A percentile compares a stretch with the other conserved stretches of the same genome.
Conservation (phyloP, 1,140 invertebrate species). For the Phortica variegata region DNA sequence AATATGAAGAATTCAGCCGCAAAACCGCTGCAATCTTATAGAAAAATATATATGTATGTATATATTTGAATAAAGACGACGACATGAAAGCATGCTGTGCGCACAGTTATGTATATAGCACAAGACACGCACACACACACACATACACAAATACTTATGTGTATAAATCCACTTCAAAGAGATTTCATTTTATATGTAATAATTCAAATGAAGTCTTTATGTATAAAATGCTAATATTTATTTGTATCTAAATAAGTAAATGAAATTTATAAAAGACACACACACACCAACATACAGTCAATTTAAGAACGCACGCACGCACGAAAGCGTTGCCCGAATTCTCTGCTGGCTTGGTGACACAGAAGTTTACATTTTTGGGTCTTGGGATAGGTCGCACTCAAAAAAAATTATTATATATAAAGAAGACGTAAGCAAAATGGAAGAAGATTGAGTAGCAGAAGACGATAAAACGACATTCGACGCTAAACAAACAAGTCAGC, state of each 20-base stretch:
- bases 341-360: constrained; percentile 21
- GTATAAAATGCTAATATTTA: too few relatives aligned
- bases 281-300: not conserved
- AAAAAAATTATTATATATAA: not conserved
- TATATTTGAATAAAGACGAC: not conserved
- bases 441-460: not conserved
- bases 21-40: too few relatives aligned
- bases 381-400: constrained; percentile 43
- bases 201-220: too few relatives aligned
- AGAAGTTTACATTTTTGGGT: constrained; percentile 13
- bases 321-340: constrained; percentile 18
- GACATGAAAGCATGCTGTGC: not conserved
- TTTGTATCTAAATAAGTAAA: not conserved
- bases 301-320: constrained; percentile 5
- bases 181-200: too few relatives aligned
- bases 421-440: not conserved
- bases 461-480: too few relatives aligned
- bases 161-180: not conserved
- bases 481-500: too few relatives aligned
- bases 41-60: constrained; percentile 1
- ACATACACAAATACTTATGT: constrained; percentile 3
- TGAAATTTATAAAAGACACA: not conserved
- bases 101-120: constrained; percentile 7
- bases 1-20: too few relatives aligned
- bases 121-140: constrained; percentile 2